A percentile compares a stretch with the other conserved stretches of the same genome.
phyloP scores from a whole-genome alignment of 1,140 invertebrate genomes.

The Leptinotarsa undecemlineata region DNA sequence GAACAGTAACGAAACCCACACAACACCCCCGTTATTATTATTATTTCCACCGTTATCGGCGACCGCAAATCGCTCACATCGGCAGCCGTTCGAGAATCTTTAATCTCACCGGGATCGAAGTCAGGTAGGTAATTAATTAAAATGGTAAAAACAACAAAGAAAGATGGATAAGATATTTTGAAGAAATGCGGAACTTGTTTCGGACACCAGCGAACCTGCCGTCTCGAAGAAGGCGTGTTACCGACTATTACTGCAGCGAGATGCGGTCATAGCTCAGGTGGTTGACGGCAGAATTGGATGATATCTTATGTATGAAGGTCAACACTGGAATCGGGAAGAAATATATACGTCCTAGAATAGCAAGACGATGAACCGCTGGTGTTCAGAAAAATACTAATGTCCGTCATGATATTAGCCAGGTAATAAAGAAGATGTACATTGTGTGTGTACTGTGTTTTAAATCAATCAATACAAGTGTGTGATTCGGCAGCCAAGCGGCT shows the following conservation, averaged over 20 bases:
- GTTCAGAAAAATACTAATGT: too few relatives aligned
- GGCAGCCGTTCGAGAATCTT: constrained; percentile 8
- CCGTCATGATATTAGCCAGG: too few relatives aligned
- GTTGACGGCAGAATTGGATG: neutral
- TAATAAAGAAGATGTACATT: too few relatives aligned
- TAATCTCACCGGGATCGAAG: constrained; percentile 21
- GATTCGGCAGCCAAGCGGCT: too few relatives aligned
- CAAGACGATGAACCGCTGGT: too few relatives aligned
- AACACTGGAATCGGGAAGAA: too few relatives aligned
- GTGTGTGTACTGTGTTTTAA: too few relatives aligned
- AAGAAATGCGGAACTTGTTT: constrained; percentile 40
- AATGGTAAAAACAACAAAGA: constrained; percentile 24
- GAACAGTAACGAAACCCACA: too few relatives aligned
- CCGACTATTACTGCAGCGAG: constrained; percentile 14
- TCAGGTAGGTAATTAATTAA: constrained; percentile 26
- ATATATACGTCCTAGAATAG: too few relatives aligned
- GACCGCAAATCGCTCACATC: constrained; percentile 1
- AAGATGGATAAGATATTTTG: constrained; percentile 31
- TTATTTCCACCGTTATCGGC: neutral
- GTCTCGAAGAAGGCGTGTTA: constrained; percentile 16
- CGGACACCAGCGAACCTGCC: constrained; percentile 23
- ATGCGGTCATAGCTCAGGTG: constrained; percentile 20
- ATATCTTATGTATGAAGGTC: neutral
- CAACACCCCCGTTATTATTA: neutral
- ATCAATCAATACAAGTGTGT: too few relatives aligned